Evolutionary conservation across 2,113 vertebrate genomes (phyloP), one percentile per base, ranked within the genome.

Genomic region (Phainopepla nitens): DNA sequence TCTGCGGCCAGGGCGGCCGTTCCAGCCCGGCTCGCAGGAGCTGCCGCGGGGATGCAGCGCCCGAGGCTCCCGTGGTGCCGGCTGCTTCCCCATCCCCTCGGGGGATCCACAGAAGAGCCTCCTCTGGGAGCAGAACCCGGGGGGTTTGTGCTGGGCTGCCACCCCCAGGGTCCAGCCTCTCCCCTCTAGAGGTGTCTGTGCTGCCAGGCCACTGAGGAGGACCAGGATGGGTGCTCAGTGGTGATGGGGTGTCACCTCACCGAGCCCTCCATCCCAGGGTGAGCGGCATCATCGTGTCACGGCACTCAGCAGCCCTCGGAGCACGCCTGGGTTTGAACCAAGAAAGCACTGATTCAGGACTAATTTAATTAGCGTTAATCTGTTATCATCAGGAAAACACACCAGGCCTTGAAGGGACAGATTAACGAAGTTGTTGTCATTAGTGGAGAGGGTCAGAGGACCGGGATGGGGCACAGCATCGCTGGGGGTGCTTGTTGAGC

Each of bases 121-220:
- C 45, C 33, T 25, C n/a, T 1, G 1, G 65, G 13, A 70, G 24
- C 36, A 73, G 54, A 69, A 14, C 36, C 47, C 47, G 0, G 7
- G 8, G 47, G 15, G 0, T 39, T 54, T 39, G 16, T 4, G 1
- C 24, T 3, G 5, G 19, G 73, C 51, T 91, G 42, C 27, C 10
- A 1, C 21, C 17, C 69, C 3, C 0, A 3, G 36, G 44, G 22
- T 53, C 20, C 9, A 1, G 62, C 41, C 21, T 56, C 22, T 54
- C 2, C 1, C 12, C 49, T 4, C 1, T 0, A 4, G 14, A 31
- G 56, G n/a, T n/a, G n/a, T 35, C 54, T 0, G 1, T 44, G 62
- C 66, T 76, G 41, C 54, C 1, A 2, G 72, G 54, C 5, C 62
- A 13, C 47, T 4, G 4, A 15, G 57, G n/a, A 49, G 41, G 42